Conservation (phyloP, 2,113 vertebrate genomes). For the Accipiter virgatus region DNA sequence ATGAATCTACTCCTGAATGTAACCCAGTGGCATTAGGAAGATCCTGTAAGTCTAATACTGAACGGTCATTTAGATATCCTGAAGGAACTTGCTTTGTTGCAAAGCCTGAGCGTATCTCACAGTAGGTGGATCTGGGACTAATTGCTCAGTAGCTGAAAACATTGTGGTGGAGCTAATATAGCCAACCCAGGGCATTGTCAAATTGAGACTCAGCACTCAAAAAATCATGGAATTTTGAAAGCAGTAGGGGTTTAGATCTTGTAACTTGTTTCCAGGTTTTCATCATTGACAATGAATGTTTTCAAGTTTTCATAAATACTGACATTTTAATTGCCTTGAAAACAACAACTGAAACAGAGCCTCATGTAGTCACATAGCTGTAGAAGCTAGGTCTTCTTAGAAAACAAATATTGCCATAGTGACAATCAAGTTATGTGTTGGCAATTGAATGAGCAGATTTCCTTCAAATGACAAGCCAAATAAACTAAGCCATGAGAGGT, state of each 20-base stretch:
- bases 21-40: not conserved
- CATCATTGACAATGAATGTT: not conserved
- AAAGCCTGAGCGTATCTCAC: not conserved
- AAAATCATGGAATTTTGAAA: not conserved
- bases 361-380: not conserved
- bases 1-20: not conserved
- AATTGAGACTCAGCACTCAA: not conserved
- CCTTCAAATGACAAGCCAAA: not conserved
- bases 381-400: not conserved
- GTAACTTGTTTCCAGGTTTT: not conserved
- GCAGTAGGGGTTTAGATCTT: not conserved
- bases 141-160: not conserved
- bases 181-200: not conserved
- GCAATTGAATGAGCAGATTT: not conserved
- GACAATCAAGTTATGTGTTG: not conserved
- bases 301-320: not conserved
- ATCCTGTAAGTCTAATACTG: not conserved
- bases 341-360: not conserved
- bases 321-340: not conserved
- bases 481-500: not conserved
- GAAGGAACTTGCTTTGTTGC: not conserved
- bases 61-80: not conserved
- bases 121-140: not conserved
- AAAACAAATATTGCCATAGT: not conserved
- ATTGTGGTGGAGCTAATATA: not conserved